Conservation (phyloP, 2,113 vertebrate species). For the Pachyramphus minor region DNA sequence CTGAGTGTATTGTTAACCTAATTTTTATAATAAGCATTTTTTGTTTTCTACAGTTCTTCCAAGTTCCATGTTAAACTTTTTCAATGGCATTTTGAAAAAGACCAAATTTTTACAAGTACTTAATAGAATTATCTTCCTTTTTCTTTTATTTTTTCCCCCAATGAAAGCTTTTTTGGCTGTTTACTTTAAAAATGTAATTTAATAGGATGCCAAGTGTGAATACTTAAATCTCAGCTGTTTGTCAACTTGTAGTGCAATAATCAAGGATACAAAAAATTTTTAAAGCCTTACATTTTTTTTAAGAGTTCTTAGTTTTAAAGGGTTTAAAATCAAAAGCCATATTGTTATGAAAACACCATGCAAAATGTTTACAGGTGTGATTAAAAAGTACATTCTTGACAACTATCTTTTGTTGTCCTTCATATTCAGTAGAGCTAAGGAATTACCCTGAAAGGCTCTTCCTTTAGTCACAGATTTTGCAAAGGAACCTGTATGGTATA, state of each 20-base stretch:
- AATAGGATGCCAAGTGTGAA: not conserved
- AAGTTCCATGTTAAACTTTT: not conserved
- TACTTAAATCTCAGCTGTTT: not conserved
- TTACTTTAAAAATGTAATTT: not conserved
- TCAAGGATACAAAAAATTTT: not conserved
- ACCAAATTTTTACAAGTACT: not conserved
- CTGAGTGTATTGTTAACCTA: not conserved
- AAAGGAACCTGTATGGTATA: not conserved
- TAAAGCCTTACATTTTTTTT: not conserved
- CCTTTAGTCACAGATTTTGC: not conserved
- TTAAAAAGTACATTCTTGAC: not conserved
- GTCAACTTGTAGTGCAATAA: not conserved
- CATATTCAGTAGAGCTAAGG: not conserved
- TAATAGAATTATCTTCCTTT: not conserved
- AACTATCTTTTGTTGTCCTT: not conserved
- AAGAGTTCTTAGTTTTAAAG: not conserved
- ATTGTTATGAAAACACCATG: not conserved
- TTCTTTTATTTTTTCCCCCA: too few relatives aligned
- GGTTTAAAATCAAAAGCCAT: not conserved
- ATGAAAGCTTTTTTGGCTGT: not conserved
- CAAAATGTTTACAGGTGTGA: not conserved
- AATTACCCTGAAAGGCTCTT: not conserved
- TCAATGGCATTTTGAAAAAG: not conserved
- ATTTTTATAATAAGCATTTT: not conserved
- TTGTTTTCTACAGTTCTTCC: not conserved